Evolutionary conservation across 2,888 invertebrate genomes (phyloP).

Genomic region (Auanema freiburgensis): DNA sequence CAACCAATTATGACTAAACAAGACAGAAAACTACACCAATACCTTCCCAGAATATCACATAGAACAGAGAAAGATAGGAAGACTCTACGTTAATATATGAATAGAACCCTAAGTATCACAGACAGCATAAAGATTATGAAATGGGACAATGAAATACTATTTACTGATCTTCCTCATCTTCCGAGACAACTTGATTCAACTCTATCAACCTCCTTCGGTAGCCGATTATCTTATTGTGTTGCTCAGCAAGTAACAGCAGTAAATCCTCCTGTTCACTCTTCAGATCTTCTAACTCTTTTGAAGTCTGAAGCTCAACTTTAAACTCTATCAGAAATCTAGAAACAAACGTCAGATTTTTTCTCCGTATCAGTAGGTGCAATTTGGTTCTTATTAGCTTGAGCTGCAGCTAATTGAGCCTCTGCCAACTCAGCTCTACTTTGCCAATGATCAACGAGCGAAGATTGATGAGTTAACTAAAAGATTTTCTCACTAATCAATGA

Average conservation of each 20-base stretch:
- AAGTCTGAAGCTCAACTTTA: background rate
- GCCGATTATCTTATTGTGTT: slow-evolving; percentile 74
- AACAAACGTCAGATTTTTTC: background rate
- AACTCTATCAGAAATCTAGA: too few relatives aligned
- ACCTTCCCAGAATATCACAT: too few relatives aligned
- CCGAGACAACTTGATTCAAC: slow-evolving; percentile 51
- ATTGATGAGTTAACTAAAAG: background rate
- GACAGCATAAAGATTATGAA: too few relatives aligned
- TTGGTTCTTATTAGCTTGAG: slow-evolving; percentile 1
- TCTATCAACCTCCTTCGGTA: slow-evolving; percentile 46
- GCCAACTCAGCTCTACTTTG: slow-evolving; percentile 21
- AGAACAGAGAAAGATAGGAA: too few relatives aligned
- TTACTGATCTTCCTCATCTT: slow-evolving; percentile 54
- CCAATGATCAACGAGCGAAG: slow-evolving; percentile 6
- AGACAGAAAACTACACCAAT: too few relatives aligned
- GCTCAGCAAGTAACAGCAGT: slow-evolving; percentile 84
- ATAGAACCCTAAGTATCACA: too few relatives aligned
- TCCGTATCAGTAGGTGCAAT: background rate
- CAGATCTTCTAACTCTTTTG: slow-evolving; percentile 64
- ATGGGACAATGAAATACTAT: background rate
- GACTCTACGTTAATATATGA: too few relatives aligned
- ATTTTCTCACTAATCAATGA: background rate
- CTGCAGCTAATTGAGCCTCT: slow-evolving; percentile 14
- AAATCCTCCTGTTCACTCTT: slow-evolving; percentile 91
- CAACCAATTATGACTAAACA: too few relatives aligned